Evolutionary conservation across 92 coral and sea anemone genomes (phyloP).

Genomic region (Zoanthus sociatus): DNA sequence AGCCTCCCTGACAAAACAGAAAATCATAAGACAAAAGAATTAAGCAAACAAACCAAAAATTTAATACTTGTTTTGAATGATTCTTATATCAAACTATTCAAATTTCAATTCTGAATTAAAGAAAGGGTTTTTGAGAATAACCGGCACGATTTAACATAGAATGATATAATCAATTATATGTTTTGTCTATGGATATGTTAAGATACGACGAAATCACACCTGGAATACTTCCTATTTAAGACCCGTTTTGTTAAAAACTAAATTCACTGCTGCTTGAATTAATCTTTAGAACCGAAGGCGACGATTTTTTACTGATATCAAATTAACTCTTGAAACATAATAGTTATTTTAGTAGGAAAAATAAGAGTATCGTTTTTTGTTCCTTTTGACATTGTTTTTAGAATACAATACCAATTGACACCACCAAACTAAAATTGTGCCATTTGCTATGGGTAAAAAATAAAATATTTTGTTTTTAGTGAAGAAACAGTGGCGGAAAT

Average conservation of each 20-base stretch:
- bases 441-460: not conserved
- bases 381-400: not conserved
- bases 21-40: not conserved
- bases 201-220: not conserved
- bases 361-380: not conserved
- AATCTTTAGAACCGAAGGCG: slow-evolving; percentile 3
- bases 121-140: too few relatives aligned
- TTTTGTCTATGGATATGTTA: too few relatives aligned
- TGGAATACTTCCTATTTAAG: not conserved
- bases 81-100: not conserved
- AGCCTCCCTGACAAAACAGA: too few relatives aligned
- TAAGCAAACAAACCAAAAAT: not conserved
- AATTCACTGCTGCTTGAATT: not conserved
- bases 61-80: not conserved
- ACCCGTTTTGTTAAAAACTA: not conserved
- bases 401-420: not conserved
- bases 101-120: too few relatives aligned
- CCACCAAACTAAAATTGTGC: not conserved
- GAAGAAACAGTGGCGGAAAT: slow-evolving; percentile 12
- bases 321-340: not conserved
- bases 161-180: too few relatives aligned
- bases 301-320: slow-evolving; percentile 8
- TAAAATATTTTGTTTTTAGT: not conserved
- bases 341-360: too few relatives aligned
- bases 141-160: too few relatives aligned